A percentile compares a stretch with the other conserved stretches of the same genome.
These are phyloP conservation scores for Myxocyprinus asiaticus DNA, from an alignment of 2,113 vertebrate species.

Conservation along the genomic window DNA sequence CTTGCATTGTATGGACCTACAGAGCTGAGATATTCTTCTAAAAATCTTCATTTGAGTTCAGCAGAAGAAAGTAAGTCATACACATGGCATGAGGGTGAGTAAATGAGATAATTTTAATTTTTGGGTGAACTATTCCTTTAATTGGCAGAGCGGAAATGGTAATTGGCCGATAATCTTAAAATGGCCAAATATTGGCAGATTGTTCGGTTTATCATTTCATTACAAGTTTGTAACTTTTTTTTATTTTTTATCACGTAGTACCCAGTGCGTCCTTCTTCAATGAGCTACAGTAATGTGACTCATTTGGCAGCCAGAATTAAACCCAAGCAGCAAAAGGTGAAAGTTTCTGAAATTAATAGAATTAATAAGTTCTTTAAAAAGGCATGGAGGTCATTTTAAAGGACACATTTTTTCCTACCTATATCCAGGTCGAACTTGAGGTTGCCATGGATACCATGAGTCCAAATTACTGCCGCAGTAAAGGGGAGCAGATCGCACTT, in stretches of 20 bases:
- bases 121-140: too few relatives aligned
- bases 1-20: too few relatives aligned
- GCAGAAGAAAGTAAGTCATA: too few relatives aligned
- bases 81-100: too few relatives aligned
- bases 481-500: conserved; percentile 95
- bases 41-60: too few relatives aligned
- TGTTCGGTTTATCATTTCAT: not conserved
- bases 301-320: conserved; percentile 93
- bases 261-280: conserved; percentile 88
- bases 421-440: conserved; percentile 84
- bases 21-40: too few relatives aligned
- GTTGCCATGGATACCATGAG: conserved; percentile 90
- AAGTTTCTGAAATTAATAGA: not conserved
- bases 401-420: not conserved
- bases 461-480: conserved; percentile 96
- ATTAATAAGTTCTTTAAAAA: not conserved
- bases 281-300: conserved; percentile 89
- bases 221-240: not conserved
- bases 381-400: not conserved
- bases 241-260: conserved; percentile 75
- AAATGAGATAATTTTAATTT: too few relatives aligned
- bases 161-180: too few relatives aligned
- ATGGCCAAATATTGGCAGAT: too few relatives aligned
- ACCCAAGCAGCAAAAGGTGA: conserved; percentile 94
- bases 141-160: too few relatives aligned